phyloP scores from a whole-genome alignment of 2,888 invertebrate genomes.

The Drepana falcataria region DNA sequence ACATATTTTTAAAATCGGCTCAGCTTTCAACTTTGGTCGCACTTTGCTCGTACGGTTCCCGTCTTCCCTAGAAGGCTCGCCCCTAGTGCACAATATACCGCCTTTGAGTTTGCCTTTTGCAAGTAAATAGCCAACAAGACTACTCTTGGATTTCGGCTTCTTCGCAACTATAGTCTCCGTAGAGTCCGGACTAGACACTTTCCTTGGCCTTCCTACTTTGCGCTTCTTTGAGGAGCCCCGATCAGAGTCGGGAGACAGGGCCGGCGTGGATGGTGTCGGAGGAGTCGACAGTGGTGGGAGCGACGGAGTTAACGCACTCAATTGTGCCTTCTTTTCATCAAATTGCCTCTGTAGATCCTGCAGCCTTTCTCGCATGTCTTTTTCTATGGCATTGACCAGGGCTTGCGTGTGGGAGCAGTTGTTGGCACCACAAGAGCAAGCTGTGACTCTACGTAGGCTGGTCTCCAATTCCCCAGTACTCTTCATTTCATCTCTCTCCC shows the following conservation, averaged over 20 bases:
- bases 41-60: conserved; percentile 78
- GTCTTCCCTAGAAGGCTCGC: conserved; percentile 74
- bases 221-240: conserved; percentile 84
- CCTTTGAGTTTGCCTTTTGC: conserved; percentile 81
- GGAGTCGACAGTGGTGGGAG: conserved; percentile 60
- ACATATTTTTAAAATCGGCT: conserved; percentile 81
- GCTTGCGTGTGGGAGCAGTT: conserved; percentile 60
- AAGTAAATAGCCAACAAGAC: conserved; percentile 82
- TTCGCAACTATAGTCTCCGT: conserved; percentile 91
- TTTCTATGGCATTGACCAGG: conserved; percentile 85
- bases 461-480: conserved; percentile 58
- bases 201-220: conserved; percentile 89
- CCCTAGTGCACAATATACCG: conserved; percentile 71
- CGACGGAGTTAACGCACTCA: conserved; percentile 84
- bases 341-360: conserved; percentile 90
- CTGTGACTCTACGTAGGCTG: conserved; percentile 59
- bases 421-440: conserved; percentile 51
- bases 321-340: conserved; percentile 89
- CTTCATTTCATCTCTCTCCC: conserved; percentile 47
- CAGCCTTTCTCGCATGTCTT: conserved; percentile 88
- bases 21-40: conserved; percentile 85
- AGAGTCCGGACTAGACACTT: conserved; percentile 81
- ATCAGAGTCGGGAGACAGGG: conserved; percentile 68
- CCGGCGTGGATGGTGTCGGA: conserved; percentile 64
- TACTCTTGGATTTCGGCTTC: conserved; percentile 85